Conservation (phyloP, 2,113 vertebrate genomes). For the Porphyrio hochstetteri region DNA sequence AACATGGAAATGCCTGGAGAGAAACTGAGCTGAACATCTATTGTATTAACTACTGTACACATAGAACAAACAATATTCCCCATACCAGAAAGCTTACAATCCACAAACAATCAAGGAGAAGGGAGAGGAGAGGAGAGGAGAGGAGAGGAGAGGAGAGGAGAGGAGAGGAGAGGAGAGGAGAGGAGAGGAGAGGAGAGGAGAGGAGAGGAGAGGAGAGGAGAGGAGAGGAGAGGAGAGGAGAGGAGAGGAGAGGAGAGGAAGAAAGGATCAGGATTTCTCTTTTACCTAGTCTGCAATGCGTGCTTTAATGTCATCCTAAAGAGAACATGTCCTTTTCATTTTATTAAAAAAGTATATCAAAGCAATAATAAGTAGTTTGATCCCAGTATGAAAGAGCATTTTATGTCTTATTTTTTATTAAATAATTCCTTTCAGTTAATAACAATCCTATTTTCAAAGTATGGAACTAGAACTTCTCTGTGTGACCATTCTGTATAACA, state of each 20-base stretch:
- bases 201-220: no score
- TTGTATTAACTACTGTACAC: not conserved
- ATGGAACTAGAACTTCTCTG: not conserved
- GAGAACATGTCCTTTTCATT: not conserved
- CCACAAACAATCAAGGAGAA: not conserved
- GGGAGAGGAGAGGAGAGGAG: no score
- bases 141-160: no score
- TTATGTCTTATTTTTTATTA: not conserved
- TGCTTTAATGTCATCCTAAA: not conserved
- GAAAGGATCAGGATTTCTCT: not conserved
- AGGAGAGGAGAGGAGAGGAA: not conserved
- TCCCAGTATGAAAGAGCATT: not conserved
- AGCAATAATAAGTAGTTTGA: slow-evolving; percentile 13
- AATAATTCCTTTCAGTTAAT: not conserved
- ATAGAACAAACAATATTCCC: not conserved
- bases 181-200: not conserved
- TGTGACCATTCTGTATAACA: not conserved
- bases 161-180: no score
- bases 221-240: no score
- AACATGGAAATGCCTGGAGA: not conserved
- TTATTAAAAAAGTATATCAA: slow-evolving; percentile 20
- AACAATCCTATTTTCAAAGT: not conserved
- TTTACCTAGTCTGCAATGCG: not conserved
- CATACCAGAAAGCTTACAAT: not conserved
- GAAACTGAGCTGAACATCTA: not conserved